Evolutionary conservation across 1,140 invertebrate genomes (phyloP).

Genomic region (Sminthurinus signatus): DNA sequence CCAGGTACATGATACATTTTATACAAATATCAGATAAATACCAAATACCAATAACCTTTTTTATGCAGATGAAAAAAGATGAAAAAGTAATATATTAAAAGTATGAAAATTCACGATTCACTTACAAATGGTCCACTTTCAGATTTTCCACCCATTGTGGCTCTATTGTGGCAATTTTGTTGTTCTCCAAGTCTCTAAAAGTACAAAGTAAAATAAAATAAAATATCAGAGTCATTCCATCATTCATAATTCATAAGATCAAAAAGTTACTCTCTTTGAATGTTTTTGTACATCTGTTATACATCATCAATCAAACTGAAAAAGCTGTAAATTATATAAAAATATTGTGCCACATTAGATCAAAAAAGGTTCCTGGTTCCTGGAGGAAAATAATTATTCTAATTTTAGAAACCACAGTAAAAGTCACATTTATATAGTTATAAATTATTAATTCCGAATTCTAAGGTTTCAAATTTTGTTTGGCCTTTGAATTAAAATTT

Average conservation of each 20-base stretch:
- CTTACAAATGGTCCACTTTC: constrained; percentile 38
- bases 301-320: neutral
- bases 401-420: too few species aligned
- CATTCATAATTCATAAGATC: neutral
- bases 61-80: too few species aligned
- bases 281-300: neutral
- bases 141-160: constrained; percentile 24
- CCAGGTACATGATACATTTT: too few species aligned
- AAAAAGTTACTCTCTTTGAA: neutral
- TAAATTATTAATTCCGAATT: too few species aligned
- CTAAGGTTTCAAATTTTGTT: too few species aligned
- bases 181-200: constrained; percentile 40
- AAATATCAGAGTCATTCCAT: too few species aligned
- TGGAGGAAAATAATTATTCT: too few species aligned
- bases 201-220: neutral
- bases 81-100: too few species aligned
- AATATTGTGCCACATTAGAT: neutral
- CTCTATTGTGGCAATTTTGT: constrained; percentile 25
- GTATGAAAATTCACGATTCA: neutral
- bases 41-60: too few species aligned
- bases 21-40: too few species aligned
- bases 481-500: too few species aligned
- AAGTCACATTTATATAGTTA: too few species aligned
- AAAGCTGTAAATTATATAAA: neutral
- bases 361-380: neutral